Base-by-base conservation (phyloP, 2,797 vertebrate genomes). In the Myotis findleyi region DNA sequence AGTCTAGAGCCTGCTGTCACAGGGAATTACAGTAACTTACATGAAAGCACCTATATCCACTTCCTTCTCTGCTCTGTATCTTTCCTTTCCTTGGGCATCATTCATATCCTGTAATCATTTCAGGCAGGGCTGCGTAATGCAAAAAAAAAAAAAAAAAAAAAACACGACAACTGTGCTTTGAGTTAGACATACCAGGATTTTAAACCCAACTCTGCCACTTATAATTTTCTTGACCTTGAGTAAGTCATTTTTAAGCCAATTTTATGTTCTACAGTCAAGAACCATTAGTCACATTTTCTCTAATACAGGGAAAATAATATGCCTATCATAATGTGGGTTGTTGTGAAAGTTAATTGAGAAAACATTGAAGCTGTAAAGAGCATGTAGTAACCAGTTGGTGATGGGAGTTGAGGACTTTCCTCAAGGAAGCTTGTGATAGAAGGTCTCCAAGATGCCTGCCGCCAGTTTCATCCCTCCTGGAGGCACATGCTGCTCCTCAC, bases 331-430 rank as follows among this genome's bases (percentile, higher is more conserved):
- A 59, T 13, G 33, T 47, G 14, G 27, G 18, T 76, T 62, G 13
- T 77, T 86, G 76, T 62, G 69, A 93, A 41, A 93, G 72, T 44
- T 81, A 36, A 38, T 16, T 30, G 38, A 79, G 64, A 72, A 93
- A 81, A 53, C 7, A 73, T 3, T 25, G 36, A 88, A 66, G 51
- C 68, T 44, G 1, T 21, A 23, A 86, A 51, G 7, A 57, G 27
- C 47, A 55, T 33, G 53, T 11, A 69, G 38, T 20, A 25, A 38
- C 10, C 30, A 41, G 23, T 49, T 7, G 0, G 6, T 27, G 41
- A 55, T 23, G 21, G 41, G 12, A 27, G 7, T 38, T 38, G 33
- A 23, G 23, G 12, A 11, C 13, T 55, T 76, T 49, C n/a, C 47
- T 73, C 27, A 44, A 36, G 36, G 44, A 93, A 30, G 16, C 41